Percentiles rank a stretch among this genome's conserved stretches.
These are phyloP conservation scores for Natrix natrix DNA, from an alignment of 2,797 vertebrate species.

Conservation along the genomic window DNA sequence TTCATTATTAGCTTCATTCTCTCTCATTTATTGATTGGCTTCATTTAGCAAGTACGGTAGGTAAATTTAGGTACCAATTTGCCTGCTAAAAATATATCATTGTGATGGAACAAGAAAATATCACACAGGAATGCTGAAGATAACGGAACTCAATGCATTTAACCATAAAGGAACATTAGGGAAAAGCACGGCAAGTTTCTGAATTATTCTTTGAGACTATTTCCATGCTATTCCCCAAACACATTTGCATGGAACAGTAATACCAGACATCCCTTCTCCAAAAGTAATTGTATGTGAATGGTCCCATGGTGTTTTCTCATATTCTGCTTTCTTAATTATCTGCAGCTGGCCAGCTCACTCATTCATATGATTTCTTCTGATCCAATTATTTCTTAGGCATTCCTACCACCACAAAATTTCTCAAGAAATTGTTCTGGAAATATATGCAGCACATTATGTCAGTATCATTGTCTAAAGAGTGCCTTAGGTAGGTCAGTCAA, in stretches of 20 bases:
- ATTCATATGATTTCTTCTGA: background rate
- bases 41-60: background rate
- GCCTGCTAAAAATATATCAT: background rate
- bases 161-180: background rate
- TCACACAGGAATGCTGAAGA: background rate
- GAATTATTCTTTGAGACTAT: background rate
- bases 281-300: background rate
- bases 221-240: background rate
- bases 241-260: background rate
- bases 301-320: background rate
- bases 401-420: background rate
- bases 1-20: background rate
- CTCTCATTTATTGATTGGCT: background rate
- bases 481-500: background rate
- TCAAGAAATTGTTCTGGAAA: background rate
- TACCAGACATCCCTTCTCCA: background rate
- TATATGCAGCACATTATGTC: background rate
- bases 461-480: background rate
- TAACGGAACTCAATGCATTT: background rate
- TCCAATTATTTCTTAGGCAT: background rate
- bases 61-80: background rate
- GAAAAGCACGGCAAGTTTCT: background rate
- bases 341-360: background rate
- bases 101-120: background rate
- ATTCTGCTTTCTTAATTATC: background rate